Evolutionary conservation across 2,888 invertebrate species (phyloP).

Genomic region (Morinoia aosen): DNA sequence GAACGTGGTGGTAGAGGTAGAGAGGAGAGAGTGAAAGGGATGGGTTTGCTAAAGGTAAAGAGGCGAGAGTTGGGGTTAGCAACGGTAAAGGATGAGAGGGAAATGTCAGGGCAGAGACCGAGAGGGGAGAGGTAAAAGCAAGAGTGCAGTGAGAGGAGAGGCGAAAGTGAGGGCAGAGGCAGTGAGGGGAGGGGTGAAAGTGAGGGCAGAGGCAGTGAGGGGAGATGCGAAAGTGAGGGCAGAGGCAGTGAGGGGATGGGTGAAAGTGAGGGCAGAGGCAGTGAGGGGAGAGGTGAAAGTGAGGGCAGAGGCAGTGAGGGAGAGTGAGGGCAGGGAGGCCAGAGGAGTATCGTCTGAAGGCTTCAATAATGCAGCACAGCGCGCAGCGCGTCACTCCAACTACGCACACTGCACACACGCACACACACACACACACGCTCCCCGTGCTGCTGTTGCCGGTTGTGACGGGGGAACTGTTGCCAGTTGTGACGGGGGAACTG

Average conservation of each 20-base stretch:
- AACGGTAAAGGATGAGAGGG: neutral
- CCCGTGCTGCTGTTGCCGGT: too few species aligned
- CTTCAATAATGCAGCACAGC: too few species aligned
- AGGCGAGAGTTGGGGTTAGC: neutral
- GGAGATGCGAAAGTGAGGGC: neutral
- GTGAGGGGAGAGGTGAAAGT: neutral
- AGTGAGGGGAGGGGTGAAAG: neutral
- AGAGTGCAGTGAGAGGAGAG: neutral
- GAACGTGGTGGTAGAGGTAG: neutral
- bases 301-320: neutral
- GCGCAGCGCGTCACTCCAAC: too few species aligned
- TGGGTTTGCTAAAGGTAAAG: neutral
- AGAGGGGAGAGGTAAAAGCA: neutral
- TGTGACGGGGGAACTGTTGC: too few species aligned
- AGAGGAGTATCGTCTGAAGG: neutral
- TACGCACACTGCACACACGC: too few species aligned
- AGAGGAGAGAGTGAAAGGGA: neutral
- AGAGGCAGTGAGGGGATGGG: neutral
- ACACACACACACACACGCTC: too few species aligned
- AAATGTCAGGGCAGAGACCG: neutral
- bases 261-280: neutral
- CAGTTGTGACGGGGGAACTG: too few species aligned
- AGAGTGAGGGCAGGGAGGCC: neutral
- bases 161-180: neutral
- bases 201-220: neutral